Evolutionary conservation across 2,888 invertebrate species (phyloP).

Genomic region (Phlogophora meticulosa): DNA sequence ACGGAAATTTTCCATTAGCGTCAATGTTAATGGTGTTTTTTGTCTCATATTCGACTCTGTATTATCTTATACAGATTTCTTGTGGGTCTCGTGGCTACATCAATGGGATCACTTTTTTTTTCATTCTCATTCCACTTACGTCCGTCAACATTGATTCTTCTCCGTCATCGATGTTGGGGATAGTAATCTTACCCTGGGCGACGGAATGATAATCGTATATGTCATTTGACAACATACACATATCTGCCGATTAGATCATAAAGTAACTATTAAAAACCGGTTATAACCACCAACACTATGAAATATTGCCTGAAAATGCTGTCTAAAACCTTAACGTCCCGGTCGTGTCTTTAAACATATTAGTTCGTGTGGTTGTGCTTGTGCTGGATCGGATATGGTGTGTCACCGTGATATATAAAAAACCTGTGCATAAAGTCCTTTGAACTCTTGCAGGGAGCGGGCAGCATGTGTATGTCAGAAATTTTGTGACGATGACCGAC

Average conservation of each 20-base stretch:
- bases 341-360: constrained; percentile 76
- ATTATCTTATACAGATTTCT: constrained; percentile 63
- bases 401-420: constrained; percentile 70
- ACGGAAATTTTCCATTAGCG: constrained; percentile 68
- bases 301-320: constrained; percentile 59
- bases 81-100: constrained; percentile 54
- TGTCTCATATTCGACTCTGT: constrained; percentile 45
- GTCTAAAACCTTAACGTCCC: constrained; percentile 71
- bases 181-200: constrained; percentile 98
- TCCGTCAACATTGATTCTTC: constrained; percentile 97
- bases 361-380: constrained; percentile 79
- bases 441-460: constrained; percentile 87
- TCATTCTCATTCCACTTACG: constrained; percentile 92
- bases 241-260: constrained; percentile 92
- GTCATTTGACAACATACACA: constrained; percentile 95
- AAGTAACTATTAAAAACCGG: constrained; percentile 64
- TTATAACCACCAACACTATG: constrained; percentile 27
- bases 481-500: constrained; percentile 71
- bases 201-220: constrained; percentile 98
- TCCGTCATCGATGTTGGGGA: constrained; percentile 98
- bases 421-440: constrained; percentile 86
- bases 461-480: constrained; percentile 86
- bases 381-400: constrained; percentile 78
- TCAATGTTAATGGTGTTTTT: constrained; percentile 71
- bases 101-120: constrained; percentile 57